These are phyloP conservation scores for Sarcophaga variegata DNA, from an alignment of 2,888 invertebrate genomes.

Conservation along the genomic window DNA sequence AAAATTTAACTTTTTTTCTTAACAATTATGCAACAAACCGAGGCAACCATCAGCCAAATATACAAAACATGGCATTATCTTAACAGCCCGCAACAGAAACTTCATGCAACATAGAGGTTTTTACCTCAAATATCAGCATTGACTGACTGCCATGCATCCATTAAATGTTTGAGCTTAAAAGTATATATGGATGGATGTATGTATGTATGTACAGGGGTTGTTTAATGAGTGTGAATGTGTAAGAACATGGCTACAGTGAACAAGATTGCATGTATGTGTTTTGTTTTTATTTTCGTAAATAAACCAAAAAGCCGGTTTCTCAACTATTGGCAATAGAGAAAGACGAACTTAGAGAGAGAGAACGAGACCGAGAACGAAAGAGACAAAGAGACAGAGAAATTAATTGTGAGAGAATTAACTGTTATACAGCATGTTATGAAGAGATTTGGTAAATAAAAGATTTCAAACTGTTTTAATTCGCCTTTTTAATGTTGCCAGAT, in stretches of 20 bases:
- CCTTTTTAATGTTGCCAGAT: slow-evolving; percentile 10
- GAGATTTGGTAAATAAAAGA: neutral
- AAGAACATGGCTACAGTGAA: slow-evolving; percentile 19
- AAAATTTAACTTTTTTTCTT: slow-evolving; percentile 35
- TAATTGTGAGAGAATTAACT: slow-evolving; percentile 12
- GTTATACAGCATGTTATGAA: slow-evolving; percentile 25
- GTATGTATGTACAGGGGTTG: neutral
- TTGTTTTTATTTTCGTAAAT: slow-evolving; percentile 30
- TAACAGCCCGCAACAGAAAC: slow-evolving; percentile 8
- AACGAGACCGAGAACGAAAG: neutral
- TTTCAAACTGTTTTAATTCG: neutral
- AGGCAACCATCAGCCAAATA: slow-evolving; percentile 11
- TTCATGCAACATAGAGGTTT: slow-evolving; percentile 6
- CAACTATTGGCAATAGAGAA: neutral
- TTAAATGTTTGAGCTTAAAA: neutral
- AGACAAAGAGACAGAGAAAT: neutral
- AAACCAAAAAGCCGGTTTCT: slow-evolving; percentile 59
- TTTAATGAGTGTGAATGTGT: slow-evolving; percentile 1
- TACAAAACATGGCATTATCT: neutral
- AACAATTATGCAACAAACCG: slow-evolving; percentile 50
- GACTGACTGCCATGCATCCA: neutral
- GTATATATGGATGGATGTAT: neutral
- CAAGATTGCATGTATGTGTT: slow-evolving; percentile 44
- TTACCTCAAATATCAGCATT: neutral
- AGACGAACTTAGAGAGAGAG: neutral